Percentiles rank a stretch among this genome's conserved stretches.
phyloP scores from a whole-genome alignment of 1,140 invertebrate genomes.

The Cylas formicarius region DNA sequence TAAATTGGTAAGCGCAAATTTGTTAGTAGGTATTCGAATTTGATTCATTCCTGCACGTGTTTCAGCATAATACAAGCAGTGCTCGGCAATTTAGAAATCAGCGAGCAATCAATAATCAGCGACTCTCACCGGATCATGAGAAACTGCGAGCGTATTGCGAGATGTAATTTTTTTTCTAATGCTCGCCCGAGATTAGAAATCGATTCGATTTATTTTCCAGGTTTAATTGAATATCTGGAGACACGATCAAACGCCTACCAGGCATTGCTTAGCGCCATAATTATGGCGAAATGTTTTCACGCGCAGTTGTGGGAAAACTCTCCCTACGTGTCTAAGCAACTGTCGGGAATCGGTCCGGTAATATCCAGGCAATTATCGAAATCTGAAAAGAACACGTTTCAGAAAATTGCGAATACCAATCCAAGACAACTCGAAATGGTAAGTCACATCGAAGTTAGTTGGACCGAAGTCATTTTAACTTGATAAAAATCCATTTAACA shows the following conservation, averaged over 20 bases:
- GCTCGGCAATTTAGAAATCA: slow-evolving; percentile 60
- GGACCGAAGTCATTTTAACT: too few species aligned
- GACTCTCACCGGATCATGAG: slow-evolving; percentile 64
- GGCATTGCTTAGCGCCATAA: slow-evolving; percentile 51
- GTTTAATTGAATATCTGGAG: slow-evolving; percentile 40
- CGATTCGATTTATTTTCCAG: slow-evolving; percentile 37
- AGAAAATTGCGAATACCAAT: slow-evolving; percentile 56
- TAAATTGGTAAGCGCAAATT: slow-evolving; percentile 50
- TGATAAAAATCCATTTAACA: too few species aligned
- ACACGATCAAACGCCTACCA: slow-evolving; percentile 40
- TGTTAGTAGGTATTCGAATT: slow-evolving; percentile 7
- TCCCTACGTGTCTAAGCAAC: slow-evolving; percentile 58
- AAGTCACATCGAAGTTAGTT: slow-evolving; percentile 24
- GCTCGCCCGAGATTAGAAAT: not conserved
- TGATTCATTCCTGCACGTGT: slow-evolving; percentile 19
- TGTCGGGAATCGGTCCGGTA: slow-evolving; percentile 61
- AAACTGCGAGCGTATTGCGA: slow-evolving; percentile 57
- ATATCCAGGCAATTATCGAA: slow-evolving; percentile 57
- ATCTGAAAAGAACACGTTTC: slow-evolving; percentile 60
- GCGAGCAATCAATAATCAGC: slow-evolving; percentile 58
- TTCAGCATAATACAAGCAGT: slow-evolving; percentile 66
- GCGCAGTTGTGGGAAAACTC: slow-evolving; percentile 71
- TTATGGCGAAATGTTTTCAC: slow-evolving; percentile 59
- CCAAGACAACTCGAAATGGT: slow-evolving; percentile 70
- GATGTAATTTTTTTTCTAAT: slow-evolving; percentile 49